Percentiles rank a stretch among this genome's conserved stretches.
These are phyloP conservation scores for Drosophila busckii DNA, from an alignment of 1,140 invertebrate genomes.

Conservation along the genomic window DNA sequence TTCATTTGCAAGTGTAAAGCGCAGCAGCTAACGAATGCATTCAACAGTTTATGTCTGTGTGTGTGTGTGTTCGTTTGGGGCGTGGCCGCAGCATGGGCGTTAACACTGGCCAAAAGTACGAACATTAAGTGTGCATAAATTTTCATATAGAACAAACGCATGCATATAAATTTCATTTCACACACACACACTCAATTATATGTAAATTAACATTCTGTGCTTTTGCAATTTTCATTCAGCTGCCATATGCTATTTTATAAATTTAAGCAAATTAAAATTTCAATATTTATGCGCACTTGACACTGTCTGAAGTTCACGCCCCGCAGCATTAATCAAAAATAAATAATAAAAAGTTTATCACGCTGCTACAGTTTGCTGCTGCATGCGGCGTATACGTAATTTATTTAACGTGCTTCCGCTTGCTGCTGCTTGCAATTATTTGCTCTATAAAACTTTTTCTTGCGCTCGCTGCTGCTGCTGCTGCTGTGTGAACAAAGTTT, in stretches of 20 bases:
- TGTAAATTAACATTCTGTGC: conserved; percentile 46
- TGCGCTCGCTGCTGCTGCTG: conserved; percentile 14
- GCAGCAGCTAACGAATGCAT: conserved; percentile 30
- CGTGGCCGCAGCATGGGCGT: too few species aligned
- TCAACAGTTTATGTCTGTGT: conserved; percentile 37
- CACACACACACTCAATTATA: conserved; percentile 37
- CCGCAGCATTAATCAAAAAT: neutral
- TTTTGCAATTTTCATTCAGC: conserved; percentile 23
- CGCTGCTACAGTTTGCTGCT: conserved; percentile 9
- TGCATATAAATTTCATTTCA: conserved; percentile 36
- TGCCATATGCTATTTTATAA: conserved; percentile 32
- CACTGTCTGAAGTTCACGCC: conserved; percentile 7
- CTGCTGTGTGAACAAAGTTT: conserved; percentile 43
- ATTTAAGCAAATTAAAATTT: conserved; percentile 33
- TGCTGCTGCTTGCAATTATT: conserved; percentile 26
- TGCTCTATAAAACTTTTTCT: conserved; percentile 8
- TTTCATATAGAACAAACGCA: conserved; percentile 38
- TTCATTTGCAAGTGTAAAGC: conserved; percentile 29
- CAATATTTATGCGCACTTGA: conserved; percentile 14
- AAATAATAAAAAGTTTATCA: conserved; percentile 5
- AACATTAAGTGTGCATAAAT: conserved; percentile 54
- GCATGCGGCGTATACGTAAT: conserved; percentile 35
- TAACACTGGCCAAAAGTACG: too few species aligned
- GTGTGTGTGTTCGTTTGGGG: neutral
- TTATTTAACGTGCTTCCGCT: conserved; percentile 9